Percentiles rank a stretch among this genome's conserved stretches.
Evolutionary conservation across 1,140 invertebrate genomes (phyloP).

Genomic region (Ips typographus): DNA sequence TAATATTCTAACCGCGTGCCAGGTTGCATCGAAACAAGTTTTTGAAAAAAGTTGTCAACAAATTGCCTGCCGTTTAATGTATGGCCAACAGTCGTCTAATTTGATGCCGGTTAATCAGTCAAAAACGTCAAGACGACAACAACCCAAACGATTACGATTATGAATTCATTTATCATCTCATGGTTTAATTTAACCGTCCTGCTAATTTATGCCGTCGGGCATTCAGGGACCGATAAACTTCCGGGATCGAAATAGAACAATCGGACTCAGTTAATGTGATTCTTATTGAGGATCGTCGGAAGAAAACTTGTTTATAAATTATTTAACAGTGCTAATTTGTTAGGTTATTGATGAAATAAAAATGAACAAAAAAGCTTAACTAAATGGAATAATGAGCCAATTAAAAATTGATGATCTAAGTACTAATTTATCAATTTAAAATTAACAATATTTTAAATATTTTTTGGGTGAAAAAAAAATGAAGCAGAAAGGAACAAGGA

Average conservation of each 20-base stretch:
- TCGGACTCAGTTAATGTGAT: not conserved
- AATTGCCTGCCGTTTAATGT: not conserved
- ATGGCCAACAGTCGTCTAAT: not conserved
- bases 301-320: no score
- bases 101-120: slow-evolving; percentile 1
- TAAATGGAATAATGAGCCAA: no score
- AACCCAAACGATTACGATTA: not conserved
- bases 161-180: slow-evolving; percentile 1
- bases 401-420: no score
- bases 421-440: no score
- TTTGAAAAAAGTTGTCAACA: not conserved
- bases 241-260: slow-evolving; percentile 4
- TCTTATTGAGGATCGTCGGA: not conserved
- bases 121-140: not conserved
- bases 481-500: no score
- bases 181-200: slow-evolving; percentile 2
- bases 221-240: not conserved
- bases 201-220: not conserved
- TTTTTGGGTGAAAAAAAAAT: no score
- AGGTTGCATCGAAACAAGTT: no score
- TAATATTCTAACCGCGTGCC: no score
- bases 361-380: no score
- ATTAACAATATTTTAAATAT: no score
- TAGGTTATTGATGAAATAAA: no score
- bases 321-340: no score